Evolutionary conservation across 1,140 invertebrate genomes (phyloP).

Genomic region (Micrasema longulum): DNA sequence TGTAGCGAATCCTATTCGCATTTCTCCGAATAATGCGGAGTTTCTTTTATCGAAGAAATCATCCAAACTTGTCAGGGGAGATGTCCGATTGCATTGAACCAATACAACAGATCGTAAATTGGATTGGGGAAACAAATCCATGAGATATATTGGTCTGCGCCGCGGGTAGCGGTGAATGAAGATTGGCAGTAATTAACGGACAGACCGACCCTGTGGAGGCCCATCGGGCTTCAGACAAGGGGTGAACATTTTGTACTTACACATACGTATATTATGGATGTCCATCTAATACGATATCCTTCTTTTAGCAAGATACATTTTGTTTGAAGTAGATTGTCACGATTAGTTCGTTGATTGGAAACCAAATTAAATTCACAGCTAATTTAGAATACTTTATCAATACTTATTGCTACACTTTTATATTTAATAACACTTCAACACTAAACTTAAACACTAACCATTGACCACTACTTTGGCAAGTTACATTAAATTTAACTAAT

Average conservation of each 20-base stretch:
- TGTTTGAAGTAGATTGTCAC: too few relatives aligned
- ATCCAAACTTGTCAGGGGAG: background rate
- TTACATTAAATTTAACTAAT: too few relatives aligned
- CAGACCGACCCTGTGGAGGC: conserved; percentile 1
- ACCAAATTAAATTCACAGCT: too few relatives aligned
- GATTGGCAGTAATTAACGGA: conserved; percentile 40
- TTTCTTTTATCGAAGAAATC: conserved; percentile 5
- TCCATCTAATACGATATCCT: conserved; percentile 12
- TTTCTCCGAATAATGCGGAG: background rate
- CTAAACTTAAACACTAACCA: too few relatives aligned
- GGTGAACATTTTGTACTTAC: conserved; percentile 9
- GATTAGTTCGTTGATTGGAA: too few relatives aligned
- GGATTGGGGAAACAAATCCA: conserved; percentile 27
- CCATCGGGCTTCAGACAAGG: conserved; percentile 26
- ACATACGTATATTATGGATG: background rate
- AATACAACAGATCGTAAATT: conserved; percentile 25
- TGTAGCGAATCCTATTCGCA: background rate
- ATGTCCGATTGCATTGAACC: conserved; percentile 3
- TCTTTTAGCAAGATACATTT: too few relatives aligned
- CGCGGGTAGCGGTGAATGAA: conserved; percentile 25
- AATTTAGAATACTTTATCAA: too few relatives aligned
- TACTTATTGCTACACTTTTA: too few relatives aligned
- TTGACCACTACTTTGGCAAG: too few relatives aligned
- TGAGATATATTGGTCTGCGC: conserved; percentile 35
- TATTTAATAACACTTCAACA: too few relatives aligned